Evolutionary conservation across 2,113 vertebrate species (phyloP), one percentile per base, ranked within the genome.

Genomic region (Scortum barcoo): DNA sequence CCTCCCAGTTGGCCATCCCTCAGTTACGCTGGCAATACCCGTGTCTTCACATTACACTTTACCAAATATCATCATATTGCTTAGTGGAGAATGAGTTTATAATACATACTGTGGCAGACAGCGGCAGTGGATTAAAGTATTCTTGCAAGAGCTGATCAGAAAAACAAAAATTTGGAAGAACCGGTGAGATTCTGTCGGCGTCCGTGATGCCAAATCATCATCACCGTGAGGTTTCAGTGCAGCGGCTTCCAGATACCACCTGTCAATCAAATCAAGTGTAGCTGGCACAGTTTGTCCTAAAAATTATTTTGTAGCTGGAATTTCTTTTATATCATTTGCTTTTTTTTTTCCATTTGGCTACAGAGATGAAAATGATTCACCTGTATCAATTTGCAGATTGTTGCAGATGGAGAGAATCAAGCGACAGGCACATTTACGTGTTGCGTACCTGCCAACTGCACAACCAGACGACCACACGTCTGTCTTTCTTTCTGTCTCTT

Each of bases 401-500:
- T 46, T 63, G 24, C 12, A 0, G 33, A 62, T 38, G 65, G 51
- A 44, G 36, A 26, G 33, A 60, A 71, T 71, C 1, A 58, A 71
- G 42, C 48, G 61, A n/a, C 0, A 0, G 33, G 38, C 65, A 67
- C 72, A n/a, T 42, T 65, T 54, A 76, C 7, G 17, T 42, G 56
- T 6, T 80, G 40, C n/a, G 11, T 73, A 86, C 68, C 72, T 77
- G 85, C 56, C 57, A 38, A 69, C 50, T 50, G 50, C 30, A 58
- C 76, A 65, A 70, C 24, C 80, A 79, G 38, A 79, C 78, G 38
- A 1, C 72, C 30, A 3, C 54, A 0, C 68, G 40, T 72, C 81
- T 86, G 66, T 69, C 53, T 77, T 77, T 63, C 60, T 62, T 12
- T 68, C 30, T 42, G n/a, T 20, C 24, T n/a, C 46, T n/a, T 44